Evolutionary conservation across 2,113 vertebrate genomes (phyloP).

Genomic region (Gavialis gangeticus): DNA sequence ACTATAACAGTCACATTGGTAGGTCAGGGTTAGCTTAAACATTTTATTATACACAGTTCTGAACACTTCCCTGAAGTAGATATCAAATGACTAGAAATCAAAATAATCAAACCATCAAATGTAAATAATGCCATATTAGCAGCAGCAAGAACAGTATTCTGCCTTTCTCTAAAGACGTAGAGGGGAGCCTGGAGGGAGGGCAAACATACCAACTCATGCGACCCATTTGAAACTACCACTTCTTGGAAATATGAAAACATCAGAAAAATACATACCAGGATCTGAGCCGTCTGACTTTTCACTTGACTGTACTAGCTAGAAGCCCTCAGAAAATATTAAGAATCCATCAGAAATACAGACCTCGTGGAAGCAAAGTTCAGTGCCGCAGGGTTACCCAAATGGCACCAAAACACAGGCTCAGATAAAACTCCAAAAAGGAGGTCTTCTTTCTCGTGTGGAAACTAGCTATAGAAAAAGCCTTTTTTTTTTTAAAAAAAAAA

Average conservation of each 20-base stretch:
- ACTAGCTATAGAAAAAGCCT: fast-evolving
- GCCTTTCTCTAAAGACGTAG: too few relatives aligned
- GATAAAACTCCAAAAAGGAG: not conserved
- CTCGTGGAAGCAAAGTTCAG: not conserved
- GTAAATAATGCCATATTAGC: not conserved
- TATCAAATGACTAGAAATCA: not conserved
- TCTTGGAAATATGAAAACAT: not conserved
- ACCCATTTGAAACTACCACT: too few relatives aligned
- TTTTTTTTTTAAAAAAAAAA: too few relatives aligned
- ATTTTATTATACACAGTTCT: not conserved
- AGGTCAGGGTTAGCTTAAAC: not conserved
- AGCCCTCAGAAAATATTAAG: not conserved
- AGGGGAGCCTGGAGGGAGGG: too few relatives aligned
- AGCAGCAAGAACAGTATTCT: not conserved
- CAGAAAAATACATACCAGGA: too few relatives aligned
- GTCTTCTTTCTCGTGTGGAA: fast-evolving
- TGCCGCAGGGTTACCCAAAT: not conserved
- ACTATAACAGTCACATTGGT: not conserved
- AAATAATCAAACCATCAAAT: not conserved
- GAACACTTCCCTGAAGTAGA: not conserved
- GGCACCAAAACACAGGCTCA: not conserved
- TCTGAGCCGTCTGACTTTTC: too few relatives aligned
- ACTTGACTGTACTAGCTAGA: not conserved
- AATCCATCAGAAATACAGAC: not conserved
- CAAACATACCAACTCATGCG: too few relatives aligned